These are phyloP conservation scores for Drosophila lini DNA, from an alignment of 1,140 invertebrate genomes.

Conservation along the genomic window DNA sequence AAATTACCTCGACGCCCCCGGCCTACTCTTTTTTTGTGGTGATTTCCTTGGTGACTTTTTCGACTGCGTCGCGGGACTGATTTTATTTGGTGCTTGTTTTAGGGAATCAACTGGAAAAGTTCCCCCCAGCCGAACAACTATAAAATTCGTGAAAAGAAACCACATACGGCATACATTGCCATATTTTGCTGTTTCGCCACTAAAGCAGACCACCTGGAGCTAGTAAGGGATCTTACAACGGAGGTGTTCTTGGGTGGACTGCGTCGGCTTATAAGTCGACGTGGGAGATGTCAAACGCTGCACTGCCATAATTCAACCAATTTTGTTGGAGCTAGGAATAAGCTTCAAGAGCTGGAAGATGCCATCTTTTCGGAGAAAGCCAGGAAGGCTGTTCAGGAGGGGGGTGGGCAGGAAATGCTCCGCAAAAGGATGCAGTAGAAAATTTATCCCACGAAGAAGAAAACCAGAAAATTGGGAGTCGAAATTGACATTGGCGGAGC, in stretches of 20 bases:
- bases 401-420: too few relatives aligned
- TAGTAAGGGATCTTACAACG: constrained; percentile 1
- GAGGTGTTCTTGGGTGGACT: neutral
- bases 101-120: too few relatives aligned
- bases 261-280: neutral
- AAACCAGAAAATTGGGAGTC: too few relatives aligned
- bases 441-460: too few relatives aligned
- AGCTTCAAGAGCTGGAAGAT: neutral
- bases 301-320: neutral
- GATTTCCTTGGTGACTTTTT: too few relatives aligned
- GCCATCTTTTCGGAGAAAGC: neutral
- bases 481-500: too few relatives aligned
- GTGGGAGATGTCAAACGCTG: neutral
- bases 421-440: too few relatives aligned
- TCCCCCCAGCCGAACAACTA: too few relatives aligned
- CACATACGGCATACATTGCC: neutral
- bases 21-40: too few relatives aligned
- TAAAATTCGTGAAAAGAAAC: neutral
- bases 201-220: neutral
- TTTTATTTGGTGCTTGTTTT: too few relatives aligned
- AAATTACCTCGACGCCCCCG: too few relatives aligned
- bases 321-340: neutral
- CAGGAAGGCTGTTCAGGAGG: neutral
- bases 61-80: too few relatives aligned
- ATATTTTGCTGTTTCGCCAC: neutral